Base-by-base conservation (phyloP, 2,888 invertebrate species). In the Ectropis crepuscularia region DNA sequence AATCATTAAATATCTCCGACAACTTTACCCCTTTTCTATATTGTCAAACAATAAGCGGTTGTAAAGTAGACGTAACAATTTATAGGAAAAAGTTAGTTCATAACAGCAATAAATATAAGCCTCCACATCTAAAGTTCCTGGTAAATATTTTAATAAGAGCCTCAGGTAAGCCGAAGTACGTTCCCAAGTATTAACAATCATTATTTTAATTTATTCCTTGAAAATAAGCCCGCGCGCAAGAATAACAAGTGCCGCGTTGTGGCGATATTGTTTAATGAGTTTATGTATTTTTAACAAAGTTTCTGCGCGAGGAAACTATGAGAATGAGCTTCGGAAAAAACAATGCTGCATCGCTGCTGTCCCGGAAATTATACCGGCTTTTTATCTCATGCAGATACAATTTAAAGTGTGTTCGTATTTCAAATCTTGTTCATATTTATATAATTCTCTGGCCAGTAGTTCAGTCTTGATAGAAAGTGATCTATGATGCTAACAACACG, bases 131-230 rank as follows among this genome's bases (percentile, higher is more conserved):
- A 66, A 65, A 64, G 54, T 66, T 61, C 10, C 54, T 59, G 41
- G 60, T 67, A 66, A 60, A 66, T 68, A 69, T 70, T 69, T 67
- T 73, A 69, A 70, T 69, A 70, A 67, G 53, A 38, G 46, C 57
- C 53, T 46, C 64, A 61, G 62, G 53, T 49, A 62, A 42, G 39
- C 53, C 45, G 9, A 45, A 65, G 68, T 63, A 57, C 54, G 60
- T 55, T 55, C 53, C 65, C 68, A 68, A 70, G 60, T 72, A 66
- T 70, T 68, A 62, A 67, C 74, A 74, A 76, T 78, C 76, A 77
- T 77, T 76, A 76, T 75, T 72, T 69, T 74, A 78, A 78, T 76
- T 78, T 79, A 75, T 77, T 70, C 77, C 50, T 60, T 67, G 70
- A 69, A 74, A 77, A 74, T 70, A 75, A 73, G 74, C 71, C 69